Evolutionary conservation across 2,113 vertebrate species (phyloP), one percentile per base, ranked within the genome.

Genomic region (Hymenochirus boettgeri): DNA sequence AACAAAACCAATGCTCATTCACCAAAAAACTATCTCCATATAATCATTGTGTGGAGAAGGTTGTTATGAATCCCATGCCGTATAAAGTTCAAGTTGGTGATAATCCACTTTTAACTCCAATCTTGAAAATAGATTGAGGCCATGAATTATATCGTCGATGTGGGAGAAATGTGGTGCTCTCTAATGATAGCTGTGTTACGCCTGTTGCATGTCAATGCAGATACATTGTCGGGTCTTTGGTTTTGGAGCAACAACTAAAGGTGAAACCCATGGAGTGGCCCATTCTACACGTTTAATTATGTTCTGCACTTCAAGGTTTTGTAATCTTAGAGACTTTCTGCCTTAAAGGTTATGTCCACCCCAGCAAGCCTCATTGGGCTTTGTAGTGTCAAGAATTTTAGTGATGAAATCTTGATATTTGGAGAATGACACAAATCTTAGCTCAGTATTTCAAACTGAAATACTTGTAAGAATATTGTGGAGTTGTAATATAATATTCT

Each of bases 21-120:
- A 39, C n/a, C n/a, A n/a, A n/a, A n/a, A n/a, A n/a, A n/a, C n/a
- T 39, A 10, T 2, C 37, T 15, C 12, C 11, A 39, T 10, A 4
- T 15, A 15, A 15, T 10, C 17, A n/a, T n/a, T n/a, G 37, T 39
- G 1, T 39, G 12, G 37, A 39, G 17, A 39, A 39, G 4, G 55
- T 57, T 33, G 55, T 57, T 6, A 45, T 53, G 22, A 35, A 63
- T n/a, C n/a, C 18, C 8, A 7, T 27, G 6, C 2, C 21, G 46
- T 13, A 22, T n/a, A 19, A 10, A 63, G 61, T 33, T 63, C 47
- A 17, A 3, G 29, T 53, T 63, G 48, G 18, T 63, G 47, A 19
- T 63, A 63, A 1, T 27, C 21, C 19, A 48, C 46, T 8, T 51
- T 63, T 12, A 60, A 23, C 12, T 39, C 57, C 21, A 45, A 35